These are phyloP conservation scores for Columba guinea DNA, from an alignment of 2,797 vertebrate genomes.

Conservation along the genomic window DNA sequence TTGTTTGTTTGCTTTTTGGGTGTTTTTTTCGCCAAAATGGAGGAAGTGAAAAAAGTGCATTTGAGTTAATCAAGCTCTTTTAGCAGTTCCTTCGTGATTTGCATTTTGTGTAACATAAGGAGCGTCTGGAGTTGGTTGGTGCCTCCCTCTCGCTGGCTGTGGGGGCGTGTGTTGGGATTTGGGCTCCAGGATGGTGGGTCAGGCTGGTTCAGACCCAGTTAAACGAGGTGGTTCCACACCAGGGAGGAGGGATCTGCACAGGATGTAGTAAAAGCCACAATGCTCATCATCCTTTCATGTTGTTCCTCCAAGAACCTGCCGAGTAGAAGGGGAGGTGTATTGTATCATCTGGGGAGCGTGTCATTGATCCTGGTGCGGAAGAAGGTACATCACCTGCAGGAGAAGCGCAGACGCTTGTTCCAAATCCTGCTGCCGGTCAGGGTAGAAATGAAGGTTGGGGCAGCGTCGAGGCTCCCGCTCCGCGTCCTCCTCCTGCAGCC, in stretches of 20 bases:
- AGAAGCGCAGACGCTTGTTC: rapidly evolving
- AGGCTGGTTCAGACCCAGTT: not conserved
- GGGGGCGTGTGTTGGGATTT: not conserved
- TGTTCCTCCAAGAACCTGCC: not conserved
- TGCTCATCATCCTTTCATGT: rapidly evolving
- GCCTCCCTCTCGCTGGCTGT: not conserved
- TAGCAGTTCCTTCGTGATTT: not conserved
- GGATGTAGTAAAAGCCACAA: rapidly evolving
- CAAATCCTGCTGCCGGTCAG: not conserved
- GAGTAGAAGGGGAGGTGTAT: not conserved
- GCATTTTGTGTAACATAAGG: not conserved
- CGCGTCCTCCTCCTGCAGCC: not conserved
- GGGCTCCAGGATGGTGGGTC: not conserved
- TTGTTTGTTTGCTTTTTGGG: no score
- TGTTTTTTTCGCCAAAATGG: not conserved
- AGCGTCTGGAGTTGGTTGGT: not conserved
- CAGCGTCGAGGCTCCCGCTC: not conserved
- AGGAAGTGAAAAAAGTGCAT: not conserved
- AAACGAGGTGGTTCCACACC: not conserved
- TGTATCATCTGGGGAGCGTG: rapidly evolving
- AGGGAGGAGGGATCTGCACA: not conserved
- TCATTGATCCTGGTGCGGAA: not conserved
- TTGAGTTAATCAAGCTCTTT: not conserved
- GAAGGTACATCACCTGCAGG: not conserved
- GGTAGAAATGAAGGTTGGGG: not conserved